Evolutionary conservation across 2,888 invertebrate species (phyloP).

Genomic region (Leptinotarsa rubiginosa): DNA sequence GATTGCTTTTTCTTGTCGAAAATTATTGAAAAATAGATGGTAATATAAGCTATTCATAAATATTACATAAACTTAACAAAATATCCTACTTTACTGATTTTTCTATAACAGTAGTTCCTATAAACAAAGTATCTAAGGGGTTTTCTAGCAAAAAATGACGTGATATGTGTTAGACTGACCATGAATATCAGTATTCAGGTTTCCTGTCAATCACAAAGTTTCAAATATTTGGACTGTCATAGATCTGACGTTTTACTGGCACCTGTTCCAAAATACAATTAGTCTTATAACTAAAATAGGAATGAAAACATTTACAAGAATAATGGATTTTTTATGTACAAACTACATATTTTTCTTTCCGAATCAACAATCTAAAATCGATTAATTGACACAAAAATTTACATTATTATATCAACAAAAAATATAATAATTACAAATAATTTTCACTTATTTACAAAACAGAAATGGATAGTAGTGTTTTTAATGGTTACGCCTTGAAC

Average conservation of each 20-base stretch:
- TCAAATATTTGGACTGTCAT: slow-evolving; percentile 24
- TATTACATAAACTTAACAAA: slow-evolving; percentile 49
- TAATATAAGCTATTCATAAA: not conserved
- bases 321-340: slow-evolving; percentile 40
- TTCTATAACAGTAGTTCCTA: slow-evolving; percentile 42
- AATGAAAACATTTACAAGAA: slow-evolving; percentile 43
- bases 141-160: slow-evolving; percentile 29
- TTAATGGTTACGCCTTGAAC: not conserved
- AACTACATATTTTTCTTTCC: slow-evolving; percentile 22
- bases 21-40: not conserved
- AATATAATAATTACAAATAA: slow-evolving; percentile 29
- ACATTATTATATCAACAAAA: slow-evolving; percentile 23
- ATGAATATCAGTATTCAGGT: not conserved
- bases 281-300: slow-evolving; percentile 45
- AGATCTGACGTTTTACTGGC: slow-evolving; percentile 57
- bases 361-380: not conserved
- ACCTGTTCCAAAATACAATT: slow-evolving; percentile 53
- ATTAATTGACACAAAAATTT: slow-evolving; percentile 10
- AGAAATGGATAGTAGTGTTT: not conserved
- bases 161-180: not conserved
- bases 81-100: slow-evolving; percentile 38
- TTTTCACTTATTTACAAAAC: slow-evolving; percentile 30
- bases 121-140: slow-evolving; percentile 43
- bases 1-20: not conserved
- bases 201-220: not conserved